These are phyloP conservation scores for Pachypsylla venusta DNA, from an alignment of 1,140 invertebrate species.

Conservation along the genomic window DNA sequence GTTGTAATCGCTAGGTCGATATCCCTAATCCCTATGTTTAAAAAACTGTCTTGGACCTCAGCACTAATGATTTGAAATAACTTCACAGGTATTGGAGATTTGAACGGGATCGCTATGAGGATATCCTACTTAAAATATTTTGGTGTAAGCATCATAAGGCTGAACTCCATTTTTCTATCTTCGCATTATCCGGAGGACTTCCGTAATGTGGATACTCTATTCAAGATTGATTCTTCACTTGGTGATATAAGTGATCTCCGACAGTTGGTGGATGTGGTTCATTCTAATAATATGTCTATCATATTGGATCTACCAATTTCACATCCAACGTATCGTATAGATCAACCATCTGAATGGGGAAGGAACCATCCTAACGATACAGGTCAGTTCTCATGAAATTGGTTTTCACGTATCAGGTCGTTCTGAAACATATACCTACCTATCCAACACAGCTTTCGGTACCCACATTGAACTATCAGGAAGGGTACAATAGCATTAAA, in stretches of 20 bases:
- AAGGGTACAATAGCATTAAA: no score
- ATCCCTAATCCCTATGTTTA: no score
- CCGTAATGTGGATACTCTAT: slow-evolving; percentile 43
- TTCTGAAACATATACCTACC: no score
- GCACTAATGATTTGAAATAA: no score
- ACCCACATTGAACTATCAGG: no score
- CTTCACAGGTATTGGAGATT: slow-evolving; percentile 40
- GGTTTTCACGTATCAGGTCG: no score
- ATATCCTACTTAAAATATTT: slow-evolving; percentile 47
- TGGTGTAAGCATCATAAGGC: slow-evolving; percentile 45
- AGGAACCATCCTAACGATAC: background rate
- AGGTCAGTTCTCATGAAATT: no score
- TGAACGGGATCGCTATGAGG: slow-evolving; percentile 47
- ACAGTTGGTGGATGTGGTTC: slow-evolving; percentile 40
- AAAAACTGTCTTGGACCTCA: no score
- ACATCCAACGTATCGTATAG: slow-evolving; percentile 27
- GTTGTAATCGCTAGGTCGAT: no score
- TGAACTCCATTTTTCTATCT: slow-evolving; percentile 59
- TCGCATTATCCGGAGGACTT: slow-evolving; percentile 53
- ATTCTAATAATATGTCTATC: slow-evolving; percentile 49
- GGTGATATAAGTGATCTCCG: slow-evolving; percentile 48
- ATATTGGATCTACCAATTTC: slow-evolving; percentile 56
- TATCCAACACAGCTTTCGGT: no score
- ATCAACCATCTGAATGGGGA: background rate
- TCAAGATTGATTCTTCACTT: slow-evolving; percentile 42